Evolutionary conservation across 1,140 invertebrate genomes (phyloP).

Genomic region (Euura lappo): DNA sequence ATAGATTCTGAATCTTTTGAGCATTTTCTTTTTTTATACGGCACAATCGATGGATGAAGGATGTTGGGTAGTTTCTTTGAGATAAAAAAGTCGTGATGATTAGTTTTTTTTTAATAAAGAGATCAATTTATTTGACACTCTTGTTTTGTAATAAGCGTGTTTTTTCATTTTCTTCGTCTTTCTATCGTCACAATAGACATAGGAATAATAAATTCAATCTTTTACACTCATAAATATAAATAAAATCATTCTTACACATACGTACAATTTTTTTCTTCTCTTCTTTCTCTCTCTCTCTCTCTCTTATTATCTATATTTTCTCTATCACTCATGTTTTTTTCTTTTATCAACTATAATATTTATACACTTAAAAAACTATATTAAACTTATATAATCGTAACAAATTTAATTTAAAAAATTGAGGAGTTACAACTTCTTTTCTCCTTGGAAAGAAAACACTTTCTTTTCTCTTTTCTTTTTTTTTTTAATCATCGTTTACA

Average conservation of each 20-base stretch:
- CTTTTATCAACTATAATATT: background rate
- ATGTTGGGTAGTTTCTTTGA: background rate
- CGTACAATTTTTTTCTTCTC: background rate
- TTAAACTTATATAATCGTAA: background rate
- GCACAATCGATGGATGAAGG: background rate
- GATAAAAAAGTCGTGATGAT: background rate
- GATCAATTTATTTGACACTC: conserved; percentile 61
- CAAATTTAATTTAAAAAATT: conserved; percentile 4
- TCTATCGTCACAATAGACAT: conserved; percentile 53
- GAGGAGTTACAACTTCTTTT: no score
- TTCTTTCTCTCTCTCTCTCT: conserved; percentile 28
- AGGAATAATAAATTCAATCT: conserved; percentile 50
- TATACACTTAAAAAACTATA: background rate
- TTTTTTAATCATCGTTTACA: no score
- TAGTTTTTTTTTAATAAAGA: conserved; percentile 46
- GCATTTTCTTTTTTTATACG: background rate
- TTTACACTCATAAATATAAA: conserved; percentile 58
- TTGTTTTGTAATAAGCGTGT: conserved; percentile 56
- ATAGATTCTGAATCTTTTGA: no score
- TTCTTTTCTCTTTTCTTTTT: no score
- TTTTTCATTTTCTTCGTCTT: conserved; percentile 22
- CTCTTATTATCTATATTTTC: conserved; percentile 15
- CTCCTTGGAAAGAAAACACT: no score
- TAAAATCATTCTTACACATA: conserved; percentile 34
- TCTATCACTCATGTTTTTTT: background rate